phyloP scores from a whole-genome alignment of 2,888 invertebrate species.

The Lasius platythorax region DNA sequence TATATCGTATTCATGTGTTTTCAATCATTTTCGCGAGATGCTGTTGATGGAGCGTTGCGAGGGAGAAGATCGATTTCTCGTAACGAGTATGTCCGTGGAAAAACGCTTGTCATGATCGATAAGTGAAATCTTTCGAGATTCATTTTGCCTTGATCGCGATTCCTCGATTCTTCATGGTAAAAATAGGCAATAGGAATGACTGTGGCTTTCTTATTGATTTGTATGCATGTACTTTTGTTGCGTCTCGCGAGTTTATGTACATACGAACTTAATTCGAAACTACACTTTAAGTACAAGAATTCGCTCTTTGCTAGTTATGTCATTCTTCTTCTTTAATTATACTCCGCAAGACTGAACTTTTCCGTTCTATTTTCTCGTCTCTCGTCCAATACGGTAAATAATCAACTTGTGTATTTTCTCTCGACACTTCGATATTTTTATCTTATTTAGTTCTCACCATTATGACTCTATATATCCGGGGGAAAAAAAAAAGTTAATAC shows the following conservation, averaged over 20 bases:
- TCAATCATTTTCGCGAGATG: slow-evolving; percentile 6
- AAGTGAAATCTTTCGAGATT: slow-evolving; percentile 38
- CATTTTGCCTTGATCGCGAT: slow-evolving; percentile 22
- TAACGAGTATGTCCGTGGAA: neutral
- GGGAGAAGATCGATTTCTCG: slow-evolving; percentile 2
- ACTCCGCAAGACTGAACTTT: neutral
- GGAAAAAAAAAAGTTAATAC: neutral
- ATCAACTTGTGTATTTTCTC: slow-evolving; percentile 5
- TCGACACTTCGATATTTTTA: neutral
- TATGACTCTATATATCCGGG: neutral
- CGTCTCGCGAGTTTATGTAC: slow-evolving; percentile 25
- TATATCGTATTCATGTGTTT: slow-evolving; percentile 24
- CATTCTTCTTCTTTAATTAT: neutral
- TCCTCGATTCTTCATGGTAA: neutral
- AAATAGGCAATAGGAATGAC: neutral
- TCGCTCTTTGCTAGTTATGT: neutral
- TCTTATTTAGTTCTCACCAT: neutral
- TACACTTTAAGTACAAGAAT: slow-evolving; percentile 16
- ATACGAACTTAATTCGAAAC: slow-evolving; percentile 13
- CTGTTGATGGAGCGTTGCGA: slow-evolving; percentile 25
- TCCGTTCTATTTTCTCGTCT: neutral
- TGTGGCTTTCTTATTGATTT: slow-evolving; percentile 42
- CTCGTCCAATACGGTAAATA: neutral
- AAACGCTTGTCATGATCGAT: slow-evolving; percentile 33
- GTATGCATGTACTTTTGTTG: neutral